Conservation (phyloP, 1,140 invertebrate species). For the Drusus annulatus region DNA sequence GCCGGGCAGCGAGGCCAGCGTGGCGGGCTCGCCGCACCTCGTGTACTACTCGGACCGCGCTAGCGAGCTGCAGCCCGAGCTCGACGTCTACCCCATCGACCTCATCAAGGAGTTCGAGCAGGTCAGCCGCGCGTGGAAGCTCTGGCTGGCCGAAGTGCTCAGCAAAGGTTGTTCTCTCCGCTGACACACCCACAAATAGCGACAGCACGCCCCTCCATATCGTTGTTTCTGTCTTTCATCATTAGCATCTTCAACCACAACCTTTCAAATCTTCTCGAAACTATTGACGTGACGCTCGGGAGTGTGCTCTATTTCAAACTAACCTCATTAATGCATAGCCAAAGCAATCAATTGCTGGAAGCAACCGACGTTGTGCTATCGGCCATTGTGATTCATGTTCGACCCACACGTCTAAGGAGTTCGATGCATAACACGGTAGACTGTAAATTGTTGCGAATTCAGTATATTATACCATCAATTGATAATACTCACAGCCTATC, state of each 20-base stretch:
- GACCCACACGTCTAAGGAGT: too few species aligned
- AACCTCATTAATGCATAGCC: too few species aligned
- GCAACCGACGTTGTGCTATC: too few species aligned
- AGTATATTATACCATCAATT: too few species aligned
- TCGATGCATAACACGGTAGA: too few species aligned
- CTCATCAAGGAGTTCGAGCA: constrained; percentile 90
- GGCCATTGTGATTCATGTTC: too few species aligned
- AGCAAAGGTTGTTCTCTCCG: constrained; percentile 77
- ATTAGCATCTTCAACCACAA: neutral
- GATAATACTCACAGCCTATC: too few species aligned
- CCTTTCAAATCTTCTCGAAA: too few species aligned
- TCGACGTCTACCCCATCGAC: constrained; percentile 80
- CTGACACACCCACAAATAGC: constrained; percentile 41
- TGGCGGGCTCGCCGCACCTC: constrained; percentile 41
- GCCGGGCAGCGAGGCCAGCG: constrained; percentile 48
- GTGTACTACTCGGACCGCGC: constrained; percentile 80
- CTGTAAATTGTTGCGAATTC: too few species aligned
- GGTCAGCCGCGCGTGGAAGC: constrained; percentile 81
- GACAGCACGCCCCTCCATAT: neutral
- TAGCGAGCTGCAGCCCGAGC: constrained; percentile 72
- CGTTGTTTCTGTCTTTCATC: constrained; percentile 14
- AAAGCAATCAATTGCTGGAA: too few species aligned
- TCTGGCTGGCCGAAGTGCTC: constrained; percentile 79
- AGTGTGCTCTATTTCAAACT: too few species aligned
- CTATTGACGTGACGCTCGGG: too few species aligned